A percentile compares a stretch with the other conserved stretches of the same genome.
Conservation (phyloP, 1,140 invertebrate species). For the Anastrepha ludens region DNA sequence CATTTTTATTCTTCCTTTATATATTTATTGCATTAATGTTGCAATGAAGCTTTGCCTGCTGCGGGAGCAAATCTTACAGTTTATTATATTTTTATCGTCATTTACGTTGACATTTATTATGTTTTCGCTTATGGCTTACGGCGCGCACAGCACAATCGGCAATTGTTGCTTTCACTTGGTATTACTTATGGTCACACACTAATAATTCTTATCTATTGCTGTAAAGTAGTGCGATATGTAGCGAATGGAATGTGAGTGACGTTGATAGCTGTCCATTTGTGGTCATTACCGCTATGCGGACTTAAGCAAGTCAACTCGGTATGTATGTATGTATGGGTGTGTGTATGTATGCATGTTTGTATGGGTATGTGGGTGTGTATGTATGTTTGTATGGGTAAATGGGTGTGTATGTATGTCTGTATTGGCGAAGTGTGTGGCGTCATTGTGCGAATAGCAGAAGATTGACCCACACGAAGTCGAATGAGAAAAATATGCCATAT, state of each 20-base stretch:
- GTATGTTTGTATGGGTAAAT: background rate
- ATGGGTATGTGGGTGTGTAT: background rate
- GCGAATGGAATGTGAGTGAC: background rate
- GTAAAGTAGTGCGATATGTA: background rate
- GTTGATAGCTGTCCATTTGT: constrained; percentile 32
- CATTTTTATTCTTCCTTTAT: background rate
- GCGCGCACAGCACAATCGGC: background rate
- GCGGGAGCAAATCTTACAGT: constrained; percentile 1
- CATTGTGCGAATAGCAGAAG: background rate
- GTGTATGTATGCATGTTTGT: background rate
- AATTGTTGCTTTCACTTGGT: background rate
- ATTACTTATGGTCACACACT: background rate
- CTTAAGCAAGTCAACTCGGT: constrained; percentile 30
- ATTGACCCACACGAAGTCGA: background rate
- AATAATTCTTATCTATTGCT: constrained; percentile 39
- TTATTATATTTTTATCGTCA: constrained; percentile 50
- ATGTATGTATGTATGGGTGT: background rate
- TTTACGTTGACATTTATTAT: constrained; percentile 51
- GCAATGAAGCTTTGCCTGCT: background rate
- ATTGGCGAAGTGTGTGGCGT: background rate
- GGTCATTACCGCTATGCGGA: constrained; percentile 27
- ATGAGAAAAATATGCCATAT: constrained; percentile 34
- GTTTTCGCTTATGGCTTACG: constrained; percentile 22
- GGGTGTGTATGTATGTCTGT: background rate
- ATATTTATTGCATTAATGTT: constrained; percentile 39